phyloP scores from a whole-genome alignment of 2,888 invertebrate species.

The Andrena haemorrhoa region DNA sequence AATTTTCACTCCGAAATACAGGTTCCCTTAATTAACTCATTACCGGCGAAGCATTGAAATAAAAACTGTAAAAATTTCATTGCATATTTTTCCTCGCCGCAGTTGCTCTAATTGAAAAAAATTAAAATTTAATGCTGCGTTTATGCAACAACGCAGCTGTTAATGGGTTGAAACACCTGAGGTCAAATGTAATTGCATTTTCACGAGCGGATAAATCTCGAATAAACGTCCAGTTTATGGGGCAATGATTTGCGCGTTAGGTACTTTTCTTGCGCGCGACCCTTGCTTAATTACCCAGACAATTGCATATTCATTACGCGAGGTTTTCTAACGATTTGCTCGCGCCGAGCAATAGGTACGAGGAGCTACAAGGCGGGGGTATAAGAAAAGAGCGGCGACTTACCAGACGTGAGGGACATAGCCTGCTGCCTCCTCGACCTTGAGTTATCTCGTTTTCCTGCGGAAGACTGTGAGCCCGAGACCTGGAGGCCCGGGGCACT shows the following conservation, averaged over 20 bases:
- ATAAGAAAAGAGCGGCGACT: constrained; percentile 48
- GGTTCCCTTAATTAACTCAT: neutral
- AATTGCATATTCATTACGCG: constrained; percentile 15
- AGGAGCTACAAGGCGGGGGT: neutral
- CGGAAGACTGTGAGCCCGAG: constrained; percentile 81
- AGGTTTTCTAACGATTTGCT: neutral
- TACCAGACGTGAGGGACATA: constrained; percentile 84
- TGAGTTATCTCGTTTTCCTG: constrained; percentile 85
- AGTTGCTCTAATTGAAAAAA: too few relatives aligned
- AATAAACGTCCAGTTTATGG: constrained; percentile 1
- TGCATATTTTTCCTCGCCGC: too few relatives aligned
- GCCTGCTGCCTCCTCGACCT: constrained; percentile 87
- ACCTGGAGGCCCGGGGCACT: constrained; percentile 92
- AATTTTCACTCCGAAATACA: constrained; percentile 6
- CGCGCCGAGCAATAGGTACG: neutral
- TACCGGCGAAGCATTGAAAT: too few relatives aligned
- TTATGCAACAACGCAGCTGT: too few relatives aligned
- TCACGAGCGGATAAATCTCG: neutral
- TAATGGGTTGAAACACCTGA: too few relatives aligned
- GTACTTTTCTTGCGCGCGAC: neutral
- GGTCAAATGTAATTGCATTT: neutral
- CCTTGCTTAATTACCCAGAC: constrained; percentile 28
- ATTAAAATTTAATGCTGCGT: too few relatives aligned
- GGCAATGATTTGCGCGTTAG: constrained; percentile 15
- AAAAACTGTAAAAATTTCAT: too few relatives aligned